Conservation (phyloP, 2,797 vertebrate species). For the Heterohyrax brucei region DNA sequence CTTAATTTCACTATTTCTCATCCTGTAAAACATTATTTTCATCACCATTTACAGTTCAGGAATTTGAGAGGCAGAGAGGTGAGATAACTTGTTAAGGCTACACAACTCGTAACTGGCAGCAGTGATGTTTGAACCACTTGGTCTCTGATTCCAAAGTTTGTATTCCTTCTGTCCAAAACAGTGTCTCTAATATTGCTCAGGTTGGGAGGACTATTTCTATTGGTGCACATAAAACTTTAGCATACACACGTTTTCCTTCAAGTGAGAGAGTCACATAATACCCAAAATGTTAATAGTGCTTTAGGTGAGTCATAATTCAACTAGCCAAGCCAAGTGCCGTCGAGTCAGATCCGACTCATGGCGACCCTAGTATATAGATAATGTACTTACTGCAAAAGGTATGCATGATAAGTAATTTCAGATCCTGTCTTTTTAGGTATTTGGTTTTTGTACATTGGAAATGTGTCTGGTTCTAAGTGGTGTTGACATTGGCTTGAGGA, state of each 20-base stretch:
- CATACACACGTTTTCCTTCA: constrained; percentile 25
- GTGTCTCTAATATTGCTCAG: background rate
- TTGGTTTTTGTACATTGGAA: constrained; percentile 49
- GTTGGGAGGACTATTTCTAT: background rate
- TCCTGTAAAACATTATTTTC: constrained; percentile 58
- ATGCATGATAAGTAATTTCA: background rate
- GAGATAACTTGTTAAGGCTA: constrained; percentile 47
- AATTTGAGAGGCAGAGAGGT: constrained; percentile 67
- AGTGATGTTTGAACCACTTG: background rate
- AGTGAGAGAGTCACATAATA: background rate
- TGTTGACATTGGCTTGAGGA: constrained; percentile 12
- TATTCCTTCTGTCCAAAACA: background rate
- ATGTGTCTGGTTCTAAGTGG: constrained; percentile 12
- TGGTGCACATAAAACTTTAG: constrained; percentile 2
- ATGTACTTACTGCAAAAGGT: background rate
- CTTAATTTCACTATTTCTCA: constrained; percentile 38
- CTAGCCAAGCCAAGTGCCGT: background rate
- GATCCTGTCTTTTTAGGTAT: constrained; percentile 28
- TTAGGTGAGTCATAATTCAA: constrained; percentile 18
- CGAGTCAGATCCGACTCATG: too few species aligned
- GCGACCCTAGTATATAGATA: background rate
- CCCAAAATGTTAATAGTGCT: background rate
- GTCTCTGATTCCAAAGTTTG: background rate
- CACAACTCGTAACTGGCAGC: background rate
- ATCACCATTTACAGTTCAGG: constrained; percentile 41